A percentile compares a stretch with the other conserved stretches of the same genome.
Conservation (phyloP, 2,113 vertebrate genomes). For the Elgaria multicarinata region DNA sequence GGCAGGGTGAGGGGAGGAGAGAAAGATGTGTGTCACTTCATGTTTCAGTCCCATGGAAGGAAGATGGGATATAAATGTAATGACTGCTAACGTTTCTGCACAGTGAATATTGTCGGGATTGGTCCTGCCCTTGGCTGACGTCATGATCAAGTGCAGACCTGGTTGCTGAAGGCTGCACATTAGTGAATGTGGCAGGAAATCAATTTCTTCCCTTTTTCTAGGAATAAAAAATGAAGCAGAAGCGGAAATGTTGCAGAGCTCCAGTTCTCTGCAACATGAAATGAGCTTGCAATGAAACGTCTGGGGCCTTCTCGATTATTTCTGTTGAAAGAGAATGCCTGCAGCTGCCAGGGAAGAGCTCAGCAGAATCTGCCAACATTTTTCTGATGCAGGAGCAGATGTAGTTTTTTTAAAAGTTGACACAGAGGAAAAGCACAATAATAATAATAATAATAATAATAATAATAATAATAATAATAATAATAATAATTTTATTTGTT, state of each 20-base stretch:
- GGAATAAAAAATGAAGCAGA: constrained; percentile 42
- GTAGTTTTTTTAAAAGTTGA: constrained; percentile 66
- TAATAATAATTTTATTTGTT: too few species aligned
- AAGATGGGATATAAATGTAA: too few species aligned
- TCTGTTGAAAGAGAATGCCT: constrained; percentile 51
- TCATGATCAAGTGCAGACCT: background rate
- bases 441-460: too few species aligned
- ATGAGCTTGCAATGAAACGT: constrained; percentile 45
- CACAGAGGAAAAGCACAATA: constrained; percentile 60
- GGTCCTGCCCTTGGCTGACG: background rate
- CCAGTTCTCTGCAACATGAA: constrained; percentile 42
- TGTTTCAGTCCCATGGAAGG: too few species aligned
- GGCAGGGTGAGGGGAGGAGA: too few species aligned
- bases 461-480: too few species aligned
- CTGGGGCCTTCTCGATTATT: constrained; percentile 8
- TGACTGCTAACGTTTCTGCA: too few species aligned
- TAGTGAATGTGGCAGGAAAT: background rate
- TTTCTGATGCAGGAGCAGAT: constrained; percentile 77
- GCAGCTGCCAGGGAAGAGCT: constrained; percentile 72
- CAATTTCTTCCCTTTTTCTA: constrained; percentile 25
- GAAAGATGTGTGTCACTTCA: too few species aligned
- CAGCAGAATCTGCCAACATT: constrained; percentile 68
- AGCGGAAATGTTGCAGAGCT: constrained; percentile 58
- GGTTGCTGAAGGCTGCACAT: background rate
- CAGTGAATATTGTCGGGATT: too few species aligned